Evolutionary conservation across 2,113 vertebrate species (phyloP).

Genomic region (Panurus biarmicus): DNA sequence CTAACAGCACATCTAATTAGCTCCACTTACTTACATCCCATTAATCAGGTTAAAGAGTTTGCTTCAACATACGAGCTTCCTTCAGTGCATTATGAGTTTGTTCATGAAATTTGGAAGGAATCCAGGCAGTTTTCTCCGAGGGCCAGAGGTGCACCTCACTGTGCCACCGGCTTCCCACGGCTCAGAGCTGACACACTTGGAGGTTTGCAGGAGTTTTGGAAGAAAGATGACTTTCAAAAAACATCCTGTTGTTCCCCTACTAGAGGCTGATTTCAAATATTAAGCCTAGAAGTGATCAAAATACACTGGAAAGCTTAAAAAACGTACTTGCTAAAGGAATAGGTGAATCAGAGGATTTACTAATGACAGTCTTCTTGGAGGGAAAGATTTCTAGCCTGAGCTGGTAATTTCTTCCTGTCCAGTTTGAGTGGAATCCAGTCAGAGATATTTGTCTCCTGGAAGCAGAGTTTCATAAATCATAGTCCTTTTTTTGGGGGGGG

Average conservation of each 20-base stretch:
- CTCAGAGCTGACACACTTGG: neutral
- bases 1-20: constrained; percentile 12
- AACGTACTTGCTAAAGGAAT: neutral
- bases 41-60: constrained; percentile 57
- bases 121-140: neutral
- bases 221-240: neutral
- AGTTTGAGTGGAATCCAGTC: neutral
- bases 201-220: neutral
- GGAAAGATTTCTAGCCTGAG: neutral
- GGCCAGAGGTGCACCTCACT: neutral
- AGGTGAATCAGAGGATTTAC: neutral
- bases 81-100: neutral
- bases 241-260: neutral
- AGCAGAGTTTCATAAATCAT: neutral
- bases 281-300: neutral
- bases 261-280: neutral
- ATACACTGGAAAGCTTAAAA: neutral
- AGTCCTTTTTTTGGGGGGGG: neutral
- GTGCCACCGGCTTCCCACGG: neutral
- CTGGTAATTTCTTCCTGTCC: neutral
- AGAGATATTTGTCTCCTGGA: neutral
- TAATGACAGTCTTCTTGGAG: neutral
- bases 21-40: constrained; percentile 49
- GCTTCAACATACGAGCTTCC: constrained; percentile 5
- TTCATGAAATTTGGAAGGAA: constrained; percentile 6